Evolutionary conservation across 2,888 invertebrate species (phyloP).

Genomic region (Zelleria hepariella): DNA sequence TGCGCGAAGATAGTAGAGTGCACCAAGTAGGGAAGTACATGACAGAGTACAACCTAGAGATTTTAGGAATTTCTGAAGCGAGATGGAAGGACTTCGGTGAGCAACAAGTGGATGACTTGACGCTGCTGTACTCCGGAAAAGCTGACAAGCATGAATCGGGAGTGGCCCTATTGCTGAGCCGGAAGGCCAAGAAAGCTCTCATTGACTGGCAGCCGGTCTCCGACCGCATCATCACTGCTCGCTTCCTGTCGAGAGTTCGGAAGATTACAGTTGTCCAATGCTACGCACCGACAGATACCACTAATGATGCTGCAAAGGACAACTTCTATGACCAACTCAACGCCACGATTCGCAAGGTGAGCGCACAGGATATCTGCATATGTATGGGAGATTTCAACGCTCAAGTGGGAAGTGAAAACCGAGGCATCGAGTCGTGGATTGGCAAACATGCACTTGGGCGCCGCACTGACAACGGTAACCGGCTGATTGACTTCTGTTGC

Average conservation of each 20-base stretch:
- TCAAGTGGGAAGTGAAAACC: not conserved
- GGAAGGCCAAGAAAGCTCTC: too few species aligned
- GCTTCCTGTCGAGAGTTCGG: not conserved
- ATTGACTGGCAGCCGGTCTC: not conserved
- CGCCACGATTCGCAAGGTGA: not conserved
- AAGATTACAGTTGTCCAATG: not conserved
- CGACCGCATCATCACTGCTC: not conserved
- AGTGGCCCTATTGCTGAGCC: too few species aligned
- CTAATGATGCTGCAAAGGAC: not conserved
- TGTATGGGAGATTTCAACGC: not conserved
- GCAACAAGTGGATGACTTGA: too few species aligned
- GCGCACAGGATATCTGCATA: not conserved
- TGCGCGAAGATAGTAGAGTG: too few species aligned
- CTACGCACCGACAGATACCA: not conserved
- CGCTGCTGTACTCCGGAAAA: too few species aligned
- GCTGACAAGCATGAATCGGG: too few species aligned
- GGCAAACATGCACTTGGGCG: not conserved
- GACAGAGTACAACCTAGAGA: too few species aligned
- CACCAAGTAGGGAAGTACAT: too few species aligned
- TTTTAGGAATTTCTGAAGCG: too few species aligned
- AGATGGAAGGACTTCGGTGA: too few species aligned
- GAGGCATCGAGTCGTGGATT: not conserved
- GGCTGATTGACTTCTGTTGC: not conserved
- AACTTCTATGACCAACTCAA: not conserved
- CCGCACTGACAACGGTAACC: not conserved